Base-by-base conservation (phyloP, 2,888 invertebrate species). In the Hipparchia sbordonii region DNA sequence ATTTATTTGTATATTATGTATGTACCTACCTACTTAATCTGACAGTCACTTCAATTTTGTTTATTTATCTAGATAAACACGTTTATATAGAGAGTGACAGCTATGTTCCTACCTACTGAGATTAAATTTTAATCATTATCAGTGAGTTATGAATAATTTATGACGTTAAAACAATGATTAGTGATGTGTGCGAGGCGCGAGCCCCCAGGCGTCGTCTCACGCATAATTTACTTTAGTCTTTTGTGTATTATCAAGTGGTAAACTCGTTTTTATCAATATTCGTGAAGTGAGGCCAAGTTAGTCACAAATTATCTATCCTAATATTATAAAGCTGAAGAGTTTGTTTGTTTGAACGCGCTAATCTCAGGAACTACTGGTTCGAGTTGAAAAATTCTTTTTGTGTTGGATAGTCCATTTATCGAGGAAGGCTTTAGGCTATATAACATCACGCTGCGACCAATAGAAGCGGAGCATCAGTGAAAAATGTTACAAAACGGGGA, bases 221-320 rank as follows among this genome's bases (percentile, higher is more conserved):
- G 51, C 70, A 61, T 59, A 66, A 65, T 63, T 72, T 77, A 57
- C 13, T 45, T 66, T 51, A 57, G 79, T 79, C 63, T 72, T 46
- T 70, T 72, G 52, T 67, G 71, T 67, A 74, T 57, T 70, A 72
- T 76, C 74, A 76, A 61, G 62, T 65, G 68, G 74, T 66, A 13
- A 75, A 74, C 75, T 74, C 67, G 79, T 79, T 76, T 71, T 83
- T 80, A 82, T 77, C 78, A 73, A 78, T 80, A 80, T 45, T 33
- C n/a, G 56, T 23, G 13, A 9, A 59, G n/a, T 51, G 8, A 39
- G 23, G 12, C 46, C 6, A 46, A 46, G 3, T 48, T 54, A 66
- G 2, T 54, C 23, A 6, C 2, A 66, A 12, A 39, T 8, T 12
- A 51, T 51, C 13, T 67, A 8, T 56, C 7, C 39, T n/a, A 3